Base-by-base conservation (phyloP, 2,113 vertebrate species). In the Pantherophis guttatus region DNA sequence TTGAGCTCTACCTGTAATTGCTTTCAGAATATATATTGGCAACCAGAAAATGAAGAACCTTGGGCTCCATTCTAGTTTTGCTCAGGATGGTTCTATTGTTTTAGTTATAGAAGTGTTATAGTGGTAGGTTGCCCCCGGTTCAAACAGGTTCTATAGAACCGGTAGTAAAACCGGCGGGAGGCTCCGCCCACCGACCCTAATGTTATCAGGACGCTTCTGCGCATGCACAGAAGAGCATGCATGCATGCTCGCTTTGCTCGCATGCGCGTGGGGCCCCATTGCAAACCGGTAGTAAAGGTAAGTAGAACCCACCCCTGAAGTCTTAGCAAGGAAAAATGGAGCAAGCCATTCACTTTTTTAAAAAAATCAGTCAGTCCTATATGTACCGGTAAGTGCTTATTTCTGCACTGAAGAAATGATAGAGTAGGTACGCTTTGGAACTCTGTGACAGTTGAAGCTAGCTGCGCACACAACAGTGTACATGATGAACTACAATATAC, bases 391-490 rank as follows among this genome's bases (percentile, higher is more conserved):
- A 44, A 81, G 53, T 17, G 21, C 54, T 94, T 70, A 0, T 0
- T 0, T 1, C 48, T 86, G 44, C 8, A 1, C 15, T 4, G n/a
- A 7, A 21, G 2, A 2, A 53, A 55, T 24, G 88, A 29, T 0
- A 90, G 3, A 8, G 13, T 13, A 57, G 53, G 39, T 23, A 81
- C 0, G 59, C 23, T 10, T 90, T 0, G 33, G 11, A 0, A 0
- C 3, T 0, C 62, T n/a, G 3, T n/a, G 3, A 48, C 48, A 93
- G 70, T 5, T 6, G 39, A 52, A 88, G 11, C 0, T 33, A 8
- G 39, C 4, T 70, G 90, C 33, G 8, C 54, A 24, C 48, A 52
- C 0, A 2, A 9, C 86, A 93, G 4, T 15, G 9, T 59, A 81
- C 91, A 39, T 50, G 19, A 33, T 59, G 39, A 85, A 44, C 70